phyloP scores from a whole-genome alignment of 2,797 vertebrate species.

The Schizothorax lantsangensis region DNA sequence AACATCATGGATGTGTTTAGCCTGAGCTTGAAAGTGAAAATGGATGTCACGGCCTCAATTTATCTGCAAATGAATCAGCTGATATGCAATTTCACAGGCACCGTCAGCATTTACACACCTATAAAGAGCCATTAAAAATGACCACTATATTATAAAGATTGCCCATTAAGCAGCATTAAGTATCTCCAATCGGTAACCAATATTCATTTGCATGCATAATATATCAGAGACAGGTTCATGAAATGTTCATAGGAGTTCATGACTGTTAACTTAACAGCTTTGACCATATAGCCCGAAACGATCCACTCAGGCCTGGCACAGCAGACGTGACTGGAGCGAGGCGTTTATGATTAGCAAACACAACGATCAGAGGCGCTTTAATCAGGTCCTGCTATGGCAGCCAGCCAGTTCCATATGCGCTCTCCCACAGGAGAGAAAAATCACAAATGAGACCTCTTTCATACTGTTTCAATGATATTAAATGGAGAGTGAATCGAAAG shows the following conservation, averaged over 20 bases:
- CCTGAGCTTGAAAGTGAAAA: neutral
- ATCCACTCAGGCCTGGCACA: neutral
- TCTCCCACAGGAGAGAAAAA: neutral
- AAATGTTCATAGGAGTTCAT: slow-evolving; percentile 36
- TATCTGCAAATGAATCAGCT: slow-evolving; percentile 26
- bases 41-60: slow-evolving; percentile 20
- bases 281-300: neutral
- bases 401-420: neutral
- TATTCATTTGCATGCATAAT: slow-evolving; percentile 30
- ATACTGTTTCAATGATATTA: neutral
- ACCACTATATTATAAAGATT: slow-evolving; percentile 32
- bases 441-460: neutral
- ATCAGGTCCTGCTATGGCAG: neutral
- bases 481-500: neutral
- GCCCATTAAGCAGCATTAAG: slow-evolving; percentile 29
- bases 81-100: slow-evolving; percentile 19
- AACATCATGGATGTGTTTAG: neutral
- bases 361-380: neutral
- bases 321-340: neutral
- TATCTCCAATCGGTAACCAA: neutral
- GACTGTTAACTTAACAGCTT: slow-evolving; percentile 25
- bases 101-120: slow-evolving; percentile 13
- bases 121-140: slow-evolving; percentile 28
- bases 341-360: slow-evolving; percentile 12
- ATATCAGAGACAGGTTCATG: slow-evolving; percentile 10